These are phyloP conservation scores for Paracyclopina nana DNA, from an alignment of 1,140 invertebrate genomes.

Conservation along the genomic window DNA sequence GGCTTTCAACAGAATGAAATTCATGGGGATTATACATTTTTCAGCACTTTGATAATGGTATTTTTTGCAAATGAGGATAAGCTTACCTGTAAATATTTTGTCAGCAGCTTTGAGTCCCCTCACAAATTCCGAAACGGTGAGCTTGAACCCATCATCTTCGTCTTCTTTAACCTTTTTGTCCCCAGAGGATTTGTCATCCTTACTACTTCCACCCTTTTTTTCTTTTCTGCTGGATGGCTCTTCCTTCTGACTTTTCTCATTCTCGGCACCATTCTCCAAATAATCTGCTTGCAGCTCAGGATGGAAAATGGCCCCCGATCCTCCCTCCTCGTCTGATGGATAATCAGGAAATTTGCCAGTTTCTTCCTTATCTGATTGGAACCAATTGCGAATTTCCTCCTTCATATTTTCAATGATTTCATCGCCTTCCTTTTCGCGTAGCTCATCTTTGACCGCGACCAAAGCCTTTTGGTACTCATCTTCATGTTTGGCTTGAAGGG, in stretches of 20 bases:
- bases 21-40: too few relatives aligned
- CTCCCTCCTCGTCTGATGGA: constrained; percentile 33
- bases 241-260: neutral
- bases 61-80: too few relatives aligned
- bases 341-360: constrained; percentile 33
- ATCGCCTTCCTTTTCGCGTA: constrained; percentile 28
- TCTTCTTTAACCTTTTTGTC: neutral
- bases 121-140: neutral
- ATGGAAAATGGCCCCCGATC: constrained; percentile 30
- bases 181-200: neutral
- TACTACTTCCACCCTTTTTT: neutral
- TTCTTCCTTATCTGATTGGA: constrained; percentile 25
- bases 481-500: constrained; percentile 27
- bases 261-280: constrained; percentile 22
- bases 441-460: constrained; percentile 28
- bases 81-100: neutral
- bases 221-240: neutral
- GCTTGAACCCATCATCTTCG: neutral
- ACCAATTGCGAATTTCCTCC: constrained; percentile 34
- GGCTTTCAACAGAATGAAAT: too few relatives aligned
- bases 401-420: constrained; percentile 32
- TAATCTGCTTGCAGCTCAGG: constrained; percentile 21
- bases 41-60: too few relatives aligned
- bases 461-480: constrained; percentile 29
- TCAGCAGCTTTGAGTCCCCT: neutral